phyloP scores from a whole-genome alignment of 2,113 vertebrate genomes.

The Oenanthe melanoleuca region DNA sequence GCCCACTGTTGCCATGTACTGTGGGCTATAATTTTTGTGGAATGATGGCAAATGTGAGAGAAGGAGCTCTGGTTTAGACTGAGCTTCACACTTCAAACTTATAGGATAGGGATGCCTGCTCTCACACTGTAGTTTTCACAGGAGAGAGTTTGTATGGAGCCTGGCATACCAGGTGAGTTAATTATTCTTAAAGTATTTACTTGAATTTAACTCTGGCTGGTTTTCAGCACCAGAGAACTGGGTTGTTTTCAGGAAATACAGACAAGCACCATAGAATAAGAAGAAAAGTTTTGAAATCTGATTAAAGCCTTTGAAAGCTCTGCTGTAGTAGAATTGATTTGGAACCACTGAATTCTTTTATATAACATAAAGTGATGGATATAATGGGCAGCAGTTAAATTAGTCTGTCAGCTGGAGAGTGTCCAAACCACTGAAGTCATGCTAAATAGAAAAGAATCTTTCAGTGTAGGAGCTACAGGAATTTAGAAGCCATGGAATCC shows the following conservation, averaged over 20 bases:
- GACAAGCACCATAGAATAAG: not conserved
- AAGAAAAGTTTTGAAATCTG: not conserved
- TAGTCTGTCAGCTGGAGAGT: slow-evolving; percentile 7
- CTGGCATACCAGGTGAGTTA: not conserved
- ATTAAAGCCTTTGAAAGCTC: not conserved
- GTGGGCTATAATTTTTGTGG: not conserved
- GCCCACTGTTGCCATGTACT: not conserved
- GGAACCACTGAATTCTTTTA: not conserved
- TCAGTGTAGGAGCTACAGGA: not conserved
- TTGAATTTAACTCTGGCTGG: not conserved
- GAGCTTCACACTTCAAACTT: not conserved
- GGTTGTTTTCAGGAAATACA: not conserved
- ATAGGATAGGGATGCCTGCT: not conserved
- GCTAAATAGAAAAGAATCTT: slow-evolving; percentile 29
- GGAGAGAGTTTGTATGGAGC: not conserved
- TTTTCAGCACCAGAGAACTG: not conserved
- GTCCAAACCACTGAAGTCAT: not conserved
- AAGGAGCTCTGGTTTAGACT: not conserved
- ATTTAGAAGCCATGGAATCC: not conserved
- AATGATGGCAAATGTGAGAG: not conserved
- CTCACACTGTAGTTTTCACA: not conserved
- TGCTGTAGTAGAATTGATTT: not conserved
- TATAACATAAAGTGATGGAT: not conserved
- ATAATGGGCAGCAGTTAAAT: slow-evolving; percentile 7
- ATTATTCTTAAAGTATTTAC: not conserved